These are phyloP conservation scores for Hermetia illucens DNA, from an alignment of 1,140 invertebrate species.

Conservation along the genomic window DNA sequence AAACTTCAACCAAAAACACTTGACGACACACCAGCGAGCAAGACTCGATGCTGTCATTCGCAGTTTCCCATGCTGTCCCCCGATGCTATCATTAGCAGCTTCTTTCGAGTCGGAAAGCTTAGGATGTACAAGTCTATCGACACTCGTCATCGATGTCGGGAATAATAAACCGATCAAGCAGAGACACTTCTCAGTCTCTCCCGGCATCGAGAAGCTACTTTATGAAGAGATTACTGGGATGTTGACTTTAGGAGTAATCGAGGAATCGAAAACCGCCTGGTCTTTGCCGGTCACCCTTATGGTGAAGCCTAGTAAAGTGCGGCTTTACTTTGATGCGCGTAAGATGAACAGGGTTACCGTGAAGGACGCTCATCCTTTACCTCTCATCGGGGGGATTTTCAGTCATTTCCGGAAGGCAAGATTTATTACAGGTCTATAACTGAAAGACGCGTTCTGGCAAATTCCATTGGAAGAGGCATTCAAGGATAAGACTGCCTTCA, in stretches of 20 bases:
- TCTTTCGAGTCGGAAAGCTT: too few relatives aligned
- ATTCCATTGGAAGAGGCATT: too few relatives aligned
- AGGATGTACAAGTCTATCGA: conserved; percentile 11
- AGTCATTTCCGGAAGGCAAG: conserved; percentile 8
- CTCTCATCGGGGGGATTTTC: conserved; percentile 10
- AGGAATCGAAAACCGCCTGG: conserved; percentile 13
- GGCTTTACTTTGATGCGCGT: conserved; percentile 18
- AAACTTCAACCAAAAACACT: too few relatives aligned
- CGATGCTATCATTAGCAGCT: too few relatives aligned
- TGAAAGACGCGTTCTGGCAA: too few relatives aligned
- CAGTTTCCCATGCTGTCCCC: too few relatives aligned
- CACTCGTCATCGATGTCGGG: conserved; percentile 16
- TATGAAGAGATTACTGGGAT: conserved; percentile 14
- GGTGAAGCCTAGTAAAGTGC: conserved; percentile 11
- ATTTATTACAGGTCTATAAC: conserved; percentile 9
- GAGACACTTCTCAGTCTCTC: conserved; percentile 14
- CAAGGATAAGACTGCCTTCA: too few relatives aligned
- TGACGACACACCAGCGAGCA: too few relatives aligned
- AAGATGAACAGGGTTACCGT: conserved; percentile 16
- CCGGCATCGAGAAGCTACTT: conserved; percentile 11
- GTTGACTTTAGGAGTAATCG: conserved; percentile 12
- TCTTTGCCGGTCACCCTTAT: conserved; percentile 15
- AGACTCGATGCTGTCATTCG: too few relatives aligned
- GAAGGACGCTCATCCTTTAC: conserved; percentile 19
- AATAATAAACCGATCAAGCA: conserved; percentile 14